Base-by-base conservation (phyloP, 2,797 vertebrate genomes). In the Pteronotus mesoamericanus region DNA sequence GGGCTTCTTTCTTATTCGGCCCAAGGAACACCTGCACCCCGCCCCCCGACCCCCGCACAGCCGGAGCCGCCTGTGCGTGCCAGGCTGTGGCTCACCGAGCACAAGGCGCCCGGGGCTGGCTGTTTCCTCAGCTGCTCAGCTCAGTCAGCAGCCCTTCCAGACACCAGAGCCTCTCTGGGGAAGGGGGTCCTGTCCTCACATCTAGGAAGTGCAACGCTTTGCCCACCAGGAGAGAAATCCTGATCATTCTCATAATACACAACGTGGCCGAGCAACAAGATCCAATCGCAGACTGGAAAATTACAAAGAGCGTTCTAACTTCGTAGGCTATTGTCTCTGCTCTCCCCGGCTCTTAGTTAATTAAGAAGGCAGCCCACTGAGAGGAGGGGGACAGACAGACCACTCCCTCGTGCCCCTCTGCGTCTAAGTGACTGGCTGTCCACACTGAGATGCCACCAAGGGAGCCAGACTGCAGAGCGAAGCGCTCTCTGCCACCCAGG, bases 291-390 rank as follows among this genome's bases (percentile, higher is more conserved):
- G 86, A 84, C 75, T 87, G 0, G 0, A 89, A 82, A 19, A 24
- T 64, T 46, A 42, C 92, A 88, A 82, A 64, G 59, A 84, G 72
- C 68, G 46, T 42, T 77, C 51, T 75, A 75, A 24, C 57, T 66
- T 80, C 64, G 94, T 51, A 84, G 91, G 80, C 46, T 69, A 19
- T 44, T 64, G 18, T 85, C 95, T 94, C 61, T 32, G 75, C 72
- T 96, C 51, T 55, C 32, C 75, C 42, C 55, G 66, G 84, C 42
- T 95, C 92, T 86, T 96, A 96, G 93, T 94, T 96, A 92, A 93
- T 94, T 91, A 92, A 94, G 84, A 95, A 94, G n/a, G 86, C 79
- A 75, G 75, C 77, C 75, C n/a, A 0, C 5, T 37, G 96, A 77
- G 94, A 71, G 57, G 53, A 34, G 12, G 55, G 15, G 16, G 51